phyloP scores from a whole-genome alignment of 2,888 invertebrate genomes.

The Drosophila nr. perissopoda region DNA sequence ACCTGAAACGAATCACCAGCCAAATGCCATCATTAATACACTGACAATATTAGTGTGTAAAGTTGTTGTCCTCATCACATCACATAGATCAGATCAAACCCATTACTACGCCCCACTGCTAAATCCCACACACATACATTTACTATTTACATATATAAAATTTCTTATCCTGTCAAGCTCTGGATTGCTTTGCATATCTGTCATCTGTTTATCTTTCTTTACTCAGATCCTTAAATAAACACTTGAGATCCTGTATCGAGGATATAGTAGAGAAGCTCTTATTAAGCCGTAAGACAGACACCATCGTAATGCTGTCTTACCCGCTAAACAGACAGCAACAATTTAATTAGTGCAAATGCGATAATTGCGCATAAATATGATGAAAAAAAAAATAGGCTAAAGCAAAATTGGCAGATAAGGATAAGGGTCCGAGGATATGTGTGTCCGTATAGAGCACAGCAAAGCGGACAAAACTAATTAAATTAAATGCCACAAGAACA shows the following conservation, averaged over 20 bases:
- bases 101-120: neutral
- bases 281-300: neutral
- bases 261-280: neutral
- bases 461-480: constrained; percentile 69
- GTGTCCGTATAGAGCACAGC: constrained; percentile 29
- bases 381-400: neutral
- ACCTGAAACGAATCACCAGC: constrained; percentile 88
- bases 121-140: neutral
- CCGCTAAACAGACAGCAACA: constrained; percentile 17
- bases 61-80: neutral
- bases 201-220: neutral
- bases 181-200: neutral
- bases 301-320: neutral
- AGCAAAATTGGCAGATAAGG: neutral
- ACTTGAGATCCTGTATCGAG: neutral
- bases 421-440: neutral
- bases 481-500: constrained; percentile 66
- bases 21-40: neutral
- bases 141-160: neutral
- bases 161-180: neutral
- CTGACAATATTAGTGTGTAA: neutral
- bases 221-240: neutral
- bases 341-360: constrained; percentile 53
- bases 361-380: constrained; percentile 50
- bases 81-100: neutral